Percentiles rank a stretch among this genome's conserved stretches.
phyloP scores from a whole-genome alignment of 37 sponge, comb jelly and placozoan genomes.

The Dysidea cf. avara region DNA sequence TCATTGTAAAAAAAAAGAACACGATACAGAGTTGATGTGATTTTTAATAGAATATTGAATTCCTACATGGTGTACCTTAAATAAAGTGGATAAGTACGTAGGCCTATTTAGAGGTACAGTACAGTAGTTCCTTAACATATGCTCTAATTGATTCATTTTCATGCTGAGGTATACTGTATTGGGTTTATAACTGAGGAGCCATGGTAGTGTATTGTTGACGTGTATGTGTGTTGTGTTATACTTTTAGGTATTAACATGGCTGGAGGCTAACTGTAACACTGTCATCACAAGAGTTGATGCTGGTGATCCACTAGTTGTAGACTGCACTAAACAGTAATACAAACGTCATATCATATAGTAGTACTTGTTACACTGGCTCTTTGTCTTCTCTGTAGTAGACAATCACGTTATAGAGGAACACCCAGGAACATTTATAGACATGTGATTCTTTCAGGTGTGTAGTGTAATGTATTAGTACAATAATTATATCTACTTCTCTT shows the following conservation, averaged over 20 bases:
- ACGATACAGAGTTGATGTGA: too few species aligned
- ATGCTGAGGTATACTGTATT: too few species aligned
- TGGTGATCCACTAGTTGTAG: constrained; percentile 46
- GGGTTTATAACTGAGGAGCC: too few species aligned
- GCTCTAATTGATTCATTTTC: too few species aligned
- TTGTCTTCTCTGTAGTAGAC: constrained; percentile 22
- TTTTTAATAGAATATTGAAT: too few species aligned
- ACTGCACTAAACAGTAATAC: constrained; percentile 39
- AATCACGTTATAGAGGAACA: constrained; percentile 58
- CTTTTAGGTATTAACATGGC: constrained; percentile 75
- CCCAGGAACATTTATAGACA: constrained; percentile 84
- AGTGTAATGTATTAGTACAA: too few species aligned
- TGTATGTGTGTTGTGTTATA: neutral
- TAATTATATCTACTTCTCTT: too few species aligned
- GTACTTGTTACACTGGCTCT: constrained; percentile 6
- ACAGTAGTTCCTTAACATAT: too few species aligned
- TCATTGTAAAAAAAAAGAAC: too few species aligned
- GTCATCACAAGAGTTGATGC: constrained; percentile 42
- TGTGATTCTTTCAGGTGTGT: constrained; percentile 80
- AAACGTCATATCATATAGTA: neutral
- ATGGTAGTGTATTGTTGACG: neutral
- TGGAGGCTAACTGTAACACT: constrained; percentile 56
- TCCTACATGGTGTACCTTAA: neutral
- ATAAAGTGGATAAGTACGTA: constrained; percentile 6
- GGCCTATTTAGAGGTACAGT: neutral